A percentile compares a stretch with the other conserved stretches of the same genome.
phyloP scores from a whole-genome alignment of 2,888 invertebrate genomes.

The Holacanthella duospinosa region DNA sequence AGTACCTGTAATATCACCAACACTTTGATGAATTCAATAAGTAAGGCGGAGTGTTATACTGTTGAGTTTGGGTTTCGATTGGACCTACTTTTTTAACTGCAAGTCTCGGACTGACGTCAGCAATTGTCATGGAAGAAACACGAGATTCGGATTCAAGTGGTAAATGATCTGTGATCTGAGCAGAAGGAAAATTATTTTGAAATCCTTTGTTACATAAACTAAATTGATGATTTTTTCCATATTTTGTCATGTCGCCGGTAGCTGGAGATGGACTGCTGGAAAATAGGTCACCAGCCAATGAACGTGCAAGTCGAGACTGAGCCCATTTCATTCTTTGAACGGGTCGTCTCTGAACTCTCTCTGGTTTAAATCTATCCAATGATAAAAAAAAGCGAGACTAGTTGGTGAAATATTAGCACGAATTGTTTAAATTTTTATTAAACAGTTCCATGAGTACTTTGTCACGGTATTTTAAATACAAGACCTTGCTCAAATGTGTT shows the following conservation, averaged over 20 bases:
- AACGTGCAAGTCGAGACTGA: constrained; percentile 14
- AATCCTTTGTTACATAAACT: neutral
- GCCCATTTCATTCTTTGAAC: constrained; percentile 34
- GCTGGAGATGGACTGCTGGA: constrained; percentile 20
- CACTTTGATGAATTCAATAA: neutral
- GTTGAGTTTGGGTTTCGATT: neutral
- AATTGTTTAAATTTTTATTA: too few species aligned
- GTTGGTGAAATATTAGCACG: neutral
- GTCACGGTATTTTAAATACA: too few species aligned
- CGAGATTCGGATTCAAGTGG: constrained; percentile 34
- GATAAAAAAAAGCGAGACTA: neutral
- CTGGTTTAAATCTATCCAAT: constrained; percentile 34
- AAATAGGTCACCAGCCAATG: constrained; percentile 34
- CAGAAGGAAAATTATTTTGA: neutral
- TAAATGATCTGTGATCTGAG: constrained; percentile 6
- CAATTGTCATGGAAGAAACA: constrained; percentile 40
- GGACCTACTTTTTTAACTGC: constrained; percentile 43
- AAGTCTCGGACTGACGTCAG: constrained; percentile 45
- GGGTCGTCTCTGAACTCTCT: constrained; percentile 30
- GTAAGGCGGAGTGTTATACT: neutral
- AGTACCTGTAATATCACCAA: constrained; percentile 54
- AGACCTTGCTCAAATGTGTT: too few species aligned
- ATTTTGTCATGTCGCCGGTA: neutral
- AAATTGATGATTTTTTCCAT: neutral
- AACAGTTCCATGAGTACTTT: too few species aligned